phyloP scores from a whole-genome alignment of 2,797 vertebrate species.

The Falco rusticolus region DNA sequence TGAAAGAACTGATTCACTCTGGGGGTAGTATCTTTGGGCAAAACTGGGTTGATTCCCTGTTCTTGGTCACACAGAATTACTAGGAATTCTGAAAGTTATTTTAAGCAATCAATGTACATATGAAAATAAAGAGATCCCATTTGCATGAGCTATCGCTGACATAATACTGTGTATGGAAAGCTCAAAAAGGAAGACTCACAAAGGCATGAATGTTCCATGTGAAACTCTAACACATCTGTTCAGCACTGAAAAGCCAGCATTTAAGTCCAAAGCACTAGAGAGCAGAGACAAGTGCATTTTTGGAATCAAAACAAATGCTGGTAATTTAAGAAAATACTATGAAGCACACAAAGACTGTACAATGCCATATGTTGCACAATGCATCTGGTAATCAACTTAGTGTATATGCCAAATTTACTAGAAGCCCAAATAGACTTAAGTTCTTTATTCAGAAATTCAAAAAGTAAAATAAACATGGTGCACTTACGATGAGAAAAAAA shows the following conservation, averaged over 20 bases:
- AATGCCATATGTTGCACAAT: constrained; percentile 57
- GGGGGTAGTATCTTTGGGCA: not conserved
- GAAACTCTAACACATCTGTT: constrained; percentile 61
- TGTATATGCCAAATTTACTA: constrained; percentile 11
- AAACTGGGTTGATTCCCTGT: not conserved
- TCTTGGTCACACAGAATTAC: not conserved
- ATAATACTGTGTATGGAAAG: not conserved
- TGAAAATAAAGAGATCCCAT: not conserved
- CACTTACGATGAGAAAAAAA: not conserved
- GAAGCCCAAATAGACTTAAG: constrained; percentile 15
- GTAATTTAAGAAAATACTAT: constrained; percentile 63
- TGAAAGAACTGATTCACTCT: not conserved
- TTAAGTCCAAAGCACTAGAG: constrained; percentile 54
- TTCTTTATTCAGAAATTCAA: constrained; percentile 34
- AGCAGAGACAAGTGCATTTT: constrained; percentile 37
- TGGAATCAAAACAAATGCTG: constrained; percentile 63
- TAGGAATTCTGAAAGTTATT: constrained; percentile 7
- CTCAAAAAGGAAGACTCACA: constrained; percentile 9
- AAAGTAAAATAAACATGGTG: not conserved
- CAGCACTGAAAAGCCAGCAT: constrained; percentile 48
- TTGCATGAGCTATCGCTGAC: not conserved
- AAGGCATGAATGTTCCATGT: constrained; percentile 6
- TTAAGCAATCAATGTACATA: not conserved
- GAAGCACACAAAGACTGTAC: constrained; percentile 50
- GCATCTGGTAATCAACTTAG: constrained; percentile 37